phyloP scores from a whole-genome alignment of 2,888 invertebrate species.

The Polietes domitor region DNA sequence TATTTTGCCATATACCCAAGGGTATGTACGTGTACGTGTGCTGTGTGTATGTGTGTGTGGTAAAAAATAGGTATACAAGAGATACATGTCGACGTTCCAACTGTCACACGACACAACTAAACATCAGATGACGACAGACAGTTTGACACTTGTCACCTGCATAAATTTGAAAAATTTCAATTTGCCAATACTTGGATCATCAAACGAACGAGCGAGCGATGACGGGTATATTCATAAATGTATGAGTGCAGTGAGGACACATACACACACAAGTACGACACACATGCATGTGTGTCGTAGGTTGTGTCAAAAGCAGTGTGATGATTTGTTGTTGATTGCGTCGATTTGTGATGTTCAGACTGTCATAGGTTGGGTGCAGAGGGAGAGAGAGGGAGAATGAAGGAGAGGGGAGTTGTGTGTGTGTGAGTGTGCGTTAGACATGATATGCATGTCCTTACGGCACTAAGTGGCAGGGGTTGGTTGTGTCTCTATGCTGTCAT shows the following conservation, averaged over 20 bases:
- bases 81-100: background rate
- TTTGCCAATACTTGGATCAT: constrained; percentile 29
- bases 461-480: no score
- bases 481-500: no score
- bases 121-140: constrained; percentile 1
- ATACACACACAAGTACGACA: background rate
- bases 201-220: background rate
- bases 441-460: constrained; percentile 2
- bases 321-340: constrained; percentile 26
- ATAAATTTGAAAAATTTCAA: constrained; percentile 31
- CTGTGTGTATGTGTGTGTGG: background rate
- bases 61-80: background rate
- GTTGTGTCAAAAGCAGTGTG: background rate
- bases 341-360: constrained; percentile 14
- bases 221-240: constrained; percentile 5
- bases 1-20: background rate
- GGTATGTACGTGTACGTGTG: background rate
- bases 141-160: constrained; percentile 36
- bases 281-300: background rate
- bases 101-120: background rate
- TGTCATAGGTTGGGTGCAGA: no score
- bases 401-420: no score
- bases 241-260: background rate
- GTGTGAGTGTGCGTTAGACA: background rate
- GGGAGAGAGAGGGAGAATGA: no score